These are phyloP conservation scores for Rhabdophis nuchalis DNA, from an alignment of 2,797 vertebrate species.

Conservation along the genomic window DNA sequence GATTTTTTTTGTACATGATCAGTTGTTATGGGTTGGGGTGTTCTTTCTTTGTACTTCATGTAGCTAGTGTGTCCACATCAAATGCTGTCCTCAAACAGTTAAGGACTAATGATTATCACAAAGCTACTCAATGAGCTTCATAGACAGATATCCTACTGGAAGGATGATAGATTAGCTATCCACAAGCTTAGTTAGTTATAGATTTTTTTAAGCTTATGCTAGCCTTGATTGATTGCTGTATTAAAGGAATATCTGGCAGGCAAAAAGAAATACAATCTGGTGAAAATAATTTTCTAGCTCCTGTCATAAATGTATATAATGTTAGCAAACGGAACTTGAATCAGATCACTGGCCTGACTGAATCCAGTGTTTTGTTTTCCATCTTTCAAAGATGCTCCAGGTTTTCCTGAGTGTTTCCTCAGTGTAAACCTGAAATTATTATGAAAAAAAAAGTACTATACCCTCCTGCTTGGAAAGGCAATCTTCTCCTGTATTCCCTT, in stretches of 20 bases:
- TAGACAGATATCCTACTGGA: not conserved
- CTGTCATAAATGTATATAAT: not conserved
- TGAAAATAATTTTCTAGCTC: not conserved
- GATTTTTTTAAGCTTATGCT: not conserved
- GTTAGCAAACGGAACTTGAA: not conserved
- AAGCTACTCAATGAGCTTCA: not conserved
- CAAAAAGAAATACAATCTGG: not conserved
- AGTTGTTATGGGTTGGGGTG: not conserved
- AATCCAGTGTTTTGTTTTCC: not conserved
- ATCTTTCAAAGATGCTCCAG: not conserved
- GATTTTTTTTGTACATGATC: not conserved
- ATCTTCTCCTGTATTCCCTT: not conserved
- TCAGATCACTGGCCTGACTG: not conserved
- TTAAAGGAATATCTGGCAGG: not conserved
- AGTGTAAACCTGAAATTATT: not conserved
- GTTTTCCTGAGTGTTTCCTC: not conserved
- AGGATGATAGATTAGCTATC: not conserved
- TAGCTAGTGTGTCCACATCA: not conserved
- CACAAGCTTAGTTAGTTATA: not conserved
- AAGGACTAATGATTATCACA: not conserved
- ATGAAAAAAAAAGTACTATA: not conserved
- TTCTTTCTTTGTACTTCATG: not conserved
- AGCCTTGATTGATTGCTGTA: not conserved
- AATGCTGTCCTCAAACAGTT: not conserved
- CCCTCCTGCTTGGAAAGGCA: not conserved